Percentiles rank a stretch among this genome's conserved stretches.
These are phyloP conservation scores for Carapus acus DNA, from an alignment of 2,797 vertebrate genomes.

Conservation along the genomic window DNA sequence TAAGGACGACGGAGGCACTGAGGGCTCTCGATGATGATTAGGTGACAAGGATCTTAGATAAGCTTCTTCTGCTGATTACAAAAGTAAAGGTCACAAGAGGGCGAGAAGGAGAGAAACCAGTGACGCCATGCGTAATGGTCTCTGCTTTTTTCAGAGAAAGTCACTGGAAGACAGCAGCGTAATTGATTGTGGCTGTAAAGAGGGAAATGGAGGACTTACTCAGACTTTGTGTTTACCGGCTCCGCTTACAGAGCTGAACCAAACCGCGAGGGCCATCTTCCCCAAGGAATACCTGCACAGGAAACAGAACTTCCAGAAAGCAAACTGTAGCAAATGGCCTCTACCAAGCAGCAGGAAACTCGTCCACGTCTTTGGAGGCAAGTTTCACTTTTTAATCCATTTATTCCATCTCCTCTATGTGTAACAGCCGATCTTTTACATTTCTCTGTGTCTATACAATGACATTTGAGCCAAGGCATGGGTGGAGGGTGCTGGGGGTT, in stretches of 20 bases:
- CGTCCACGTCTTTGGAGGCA: conserved; percentile 72
- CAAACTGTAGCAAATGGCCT: conserved; percentile 74
- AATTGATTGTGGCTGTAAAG: conserved; percentile 20
- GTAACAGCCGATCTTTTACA: no score
- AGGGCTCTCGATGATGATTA: conserved; percentile 60
- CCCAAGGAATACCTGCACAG: conserved; percentile 72
- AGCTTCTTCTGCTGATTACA: conserved; percentile 58
- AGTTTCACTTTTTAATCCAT: no score
- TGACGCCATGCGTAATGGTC: conserved; percentile 20
- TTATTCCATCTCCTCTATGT: no score
- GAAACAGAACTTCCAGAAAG: conserved; percentile 75
- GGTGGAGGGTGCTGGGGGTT: no score
- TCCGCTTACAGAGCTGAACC: conserved; percentile 66
- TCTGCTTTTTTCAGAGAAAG: conserved; percentile 21
- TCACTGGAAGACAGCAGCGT: conserved; percentile 35
- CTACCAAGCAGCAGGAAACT: conserved; percentile 73
- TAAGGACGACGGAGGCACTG: conserved; percentile 38
- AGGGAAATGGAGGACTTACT: conserved; percentile 14
- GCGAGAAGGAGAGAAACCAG: conserved; percentile 25
- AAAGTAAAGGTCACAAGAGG: conserved; percentile 52
- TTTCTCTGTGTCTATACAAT: background rate
- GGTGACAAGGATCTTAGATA: conserved; percentile 48
- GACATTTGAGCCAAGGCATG: no score
- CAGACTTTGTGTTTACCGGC: conserved; percentile 17
- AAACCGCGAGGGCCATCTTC: conserved; percentile 68